Percentiles rank a stretch among this genome's conserved stretches.
Evolutionary conservation across 2,797 vertebrate species (phyloP).

Genomic region (Eulemur albifrons): DNA sequence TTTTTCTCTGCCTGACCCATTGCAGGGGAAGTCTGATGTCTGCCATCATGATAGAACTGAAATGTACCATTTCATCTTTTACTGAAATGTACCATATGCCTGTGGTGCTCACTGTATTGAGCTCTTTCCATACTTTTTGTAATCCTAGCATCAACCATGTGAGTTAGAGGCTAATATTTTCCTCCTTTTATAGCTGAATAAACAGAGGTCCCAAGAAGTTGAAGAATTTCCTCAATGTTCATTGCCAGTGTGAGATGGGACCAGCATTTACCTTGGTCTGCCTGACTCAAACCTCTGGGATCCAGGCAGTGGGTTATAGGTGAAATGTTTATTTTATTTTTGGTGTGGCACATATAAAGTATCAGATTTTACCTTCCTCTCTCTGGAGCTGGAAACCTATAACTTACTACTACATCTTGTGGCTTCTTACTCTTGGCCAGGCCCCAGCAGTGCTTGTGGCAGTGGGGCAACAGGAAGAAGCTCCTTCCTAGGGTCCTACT

Average conservation of each 20-base stretch:
- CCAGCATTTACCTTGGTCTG: not conserved
- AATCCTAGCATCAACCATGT: not conserved
- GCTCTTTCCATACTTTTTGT: not conserved
- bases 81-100: not conserved
- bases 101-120: not conserved
- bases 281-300: not conserved
- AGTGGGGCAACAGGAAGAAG: not conserved
- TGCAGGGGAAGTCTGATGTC: too few species aligned
- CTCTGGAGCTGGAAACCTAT: not conserved
- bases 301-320: not conserved
- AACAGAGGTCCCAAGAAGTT: not conserved
- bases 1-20: not conserved
- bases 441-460: not conserved
- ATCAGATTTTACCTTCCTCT: not conserved
- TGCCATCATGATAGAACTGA: not conserved
- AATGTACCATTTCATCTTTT: too few species aligned
- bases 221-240: not conserved
- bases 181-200: not conserved
- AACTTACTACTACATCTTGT: not conserved
- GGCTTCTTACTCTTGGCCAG: not conserved
- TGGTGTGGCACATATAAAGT: not conserved
- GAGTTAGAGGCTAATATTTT: not conserved
- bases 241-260: not conserved
- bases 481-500: not conserved
- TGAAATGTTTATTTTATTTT: not conserved